Conservation (phyloP, 2,797 vertebrate genomes). For the Pipistrellus pygmaeus region DNA sequence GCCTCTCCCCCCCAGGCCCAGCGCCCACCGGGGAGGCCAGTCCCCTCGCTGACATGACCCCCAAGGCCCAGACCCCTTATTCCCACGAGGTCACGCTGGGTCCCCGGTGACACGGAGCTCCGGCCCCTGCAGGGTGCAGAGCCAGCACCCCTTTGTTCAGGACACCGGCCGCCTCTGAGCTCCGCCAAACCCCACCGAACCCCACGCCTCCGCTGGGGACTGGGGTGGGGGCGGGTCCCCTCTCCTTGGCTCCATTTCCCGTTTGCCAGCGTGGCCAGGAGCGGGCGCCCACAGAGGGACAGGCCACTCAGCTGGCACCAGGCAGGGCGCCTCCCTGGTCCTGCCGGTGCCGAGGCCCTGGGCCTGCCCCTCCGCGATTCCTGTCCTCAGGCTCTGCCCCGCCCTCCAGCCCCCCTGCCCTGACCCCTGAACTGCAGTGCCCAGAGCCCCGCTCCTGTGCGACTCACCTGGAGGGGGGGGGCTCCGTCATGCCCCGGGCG, state of each 20-base stretch:
- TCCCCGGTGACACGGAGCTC: not conserved
- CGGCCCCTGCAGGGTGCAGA: not conserved
- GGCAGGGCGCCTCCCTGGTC: not conserved
- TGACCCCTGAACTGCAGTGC: too few species aligned
- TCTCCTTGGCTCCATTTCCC: not conserved
- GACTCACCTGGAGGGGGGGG: slow-evolving; percentile 53
- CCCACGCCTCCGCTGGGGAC: too few species aligned
- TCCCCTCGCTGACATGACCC: not conserved
- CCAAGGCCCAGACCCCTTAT: not conserved
- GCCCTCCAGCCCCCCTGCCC: accelerated
- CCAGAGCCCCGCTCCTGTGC: not conserved
- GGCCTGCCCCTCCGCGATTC: not conserved
- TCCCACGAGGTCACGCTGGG: not conserved
- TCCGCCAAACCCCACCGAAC: not conserved
- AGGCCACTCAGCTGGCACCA: accelerated
- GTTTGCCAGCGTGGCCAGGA: not conserved
- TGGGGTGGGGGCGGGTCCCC: too few species aligned
- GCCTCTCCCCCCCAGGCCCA: not conserved
- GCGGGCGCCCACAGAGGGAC: not conserved
- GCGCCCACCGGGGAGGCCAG: too few species aligned
- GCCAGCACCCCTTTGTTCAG: not conserved
- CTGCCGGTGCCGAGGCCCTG: too few species aligned
- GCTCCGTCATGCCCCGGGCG: slow-evolving; percentile 8
- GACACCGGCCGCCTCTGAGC: not conserved
- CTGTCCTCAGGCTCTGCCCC: not conserved